Evolutionary conservation across 2,797 vertebrate genomes (phyloP).

Genomic region (Micromesistius poutassou): DNA sequence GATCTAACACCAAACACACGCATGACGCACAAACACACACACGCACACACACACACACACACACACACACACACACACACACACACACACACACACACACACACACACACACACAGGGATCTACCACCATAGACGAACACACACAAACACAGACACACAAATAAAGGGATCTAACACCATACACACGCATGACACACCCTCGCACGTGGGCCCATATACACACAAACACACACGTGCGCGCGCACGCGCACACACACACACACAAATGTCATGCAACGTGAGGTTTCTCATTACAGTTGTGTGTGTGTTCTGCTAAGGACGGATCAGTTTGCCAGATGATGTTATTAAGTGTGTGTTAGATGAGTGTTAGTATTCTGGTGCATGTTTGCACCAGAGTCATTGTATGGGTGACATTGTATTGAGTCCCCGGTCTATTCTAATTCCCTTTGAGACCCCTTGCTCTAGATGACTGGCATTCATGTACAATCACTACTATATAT

Average conservation of each 20-base stretch:
- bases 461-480: background rate
- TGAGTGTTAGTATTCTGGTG: background rate
- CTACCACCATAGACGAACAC: too few species aligned
- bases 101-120: too few species aligned
- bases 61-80: background rate
- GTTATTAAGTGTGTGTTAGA: background rate
- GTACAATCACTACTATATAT: slow-evolving; percentile 10
- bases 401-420: background rate
- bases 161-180: too few species aligned
- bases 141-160: too few species aligned
- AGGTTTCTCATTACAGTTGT: slow-evolving; percentile 8
- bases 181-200: too few species aligned
- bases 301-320: background rate
- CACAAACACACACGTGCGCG: background rate
- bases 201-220: background rate
- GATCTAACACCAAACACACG: background rate
- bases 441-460: background rate
- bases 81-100: background rate
- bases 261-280: background rate
- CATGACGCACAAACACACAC: too few species aligned
- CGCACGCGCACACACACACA: too few species aligned
- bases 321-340: background rate
- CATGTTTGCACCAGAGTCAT: background rate
- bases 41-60: too few species aligned
- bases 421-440: background rate